Evolutionary conservation across 2,888 invertebrate genomes (phyloP), one percentile per base, ranked within the genome.

Genomic region (Trichopoda pennipes): DNA sequence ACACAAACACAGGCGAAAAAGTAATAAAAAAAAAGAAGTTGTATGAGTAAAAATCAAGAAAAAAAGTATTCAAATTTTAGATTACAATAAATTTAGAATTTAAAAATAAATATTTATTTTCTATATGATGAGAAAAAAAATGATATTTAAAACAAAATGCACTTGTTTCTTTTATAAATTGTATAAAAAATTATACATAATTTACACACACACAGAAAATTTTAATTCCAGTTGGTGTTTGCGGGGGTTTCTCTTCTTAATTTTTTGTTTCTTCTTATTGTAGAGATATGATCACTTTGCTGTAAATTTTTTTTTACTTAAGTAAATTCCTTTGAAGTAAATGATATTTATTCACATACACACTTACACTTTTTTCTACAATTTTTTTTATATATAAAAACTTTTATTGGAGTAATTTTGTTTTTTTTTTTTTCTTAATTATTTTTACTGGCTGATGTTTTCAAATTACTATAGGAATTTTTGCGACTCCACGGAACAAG

Each of bases 241-340:
- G 63, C 70, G 81, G 74, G 69, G 77, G 66, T 56, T 70, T 70
- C 35, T 53, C 55, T 74, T 58, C 56, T 83, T 76, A 44, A n/a
- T 19, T 14, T 75, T 70, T 63, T 47, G 16, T 19, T 14, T 75
- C 64, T 63, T 47, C 44, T 66, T 42, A 44, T 49, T 81, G 63
- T 58, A 78, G 64, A 75, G 70, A 82, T 76, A 79, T 72, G 79
- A 82, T 82, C 79, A 82, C 79, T 78, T 64, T 63, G 14, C 47
- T 32, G 44, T 44, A 49, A 42, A 58, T 9, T 77, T 49, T 28
- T 9, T 17, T 8, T 9, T 8, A 9, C 9, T 49, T 44, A 44
- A 16, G 2, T 14, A 63, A 35, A n/a, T 53, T 49, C n/a, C 44
- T 14, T 58, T 16, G 19, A 44, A 63, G 4, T 63, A 55, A 53